phyloP scores from a whole-genome alignment of 2,888 invertebrate genomes.

The Mythimna impura region DNA sequence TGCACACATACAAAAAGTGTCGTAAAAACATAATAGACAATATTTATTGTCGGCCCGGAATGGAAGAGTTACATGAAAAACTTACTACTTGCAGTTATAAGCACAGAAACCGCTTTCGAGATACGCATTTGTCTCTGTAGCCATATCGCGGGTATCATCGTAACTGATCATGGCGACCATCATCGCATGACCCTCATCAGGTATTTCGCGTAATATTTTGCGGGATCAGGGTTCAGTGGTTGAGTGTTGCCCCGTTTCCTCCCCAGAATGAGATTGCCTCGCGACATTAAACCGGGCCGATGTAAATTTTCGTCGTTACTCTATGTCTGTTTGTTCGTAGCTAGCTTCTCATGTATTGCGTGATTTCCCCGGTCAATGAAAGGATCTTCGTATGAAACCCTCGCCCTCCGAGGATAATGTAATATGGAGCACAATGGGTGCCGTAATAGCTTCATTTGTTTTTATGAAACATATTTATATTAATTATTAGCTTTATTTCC shows the following conservation, averaged over 20 bases:
- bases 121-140: constrained; percentile 86
- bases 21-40: constrained; percentile 31
- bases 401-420: constrained; percentile 65
- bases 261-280: constrained; percentile 87
- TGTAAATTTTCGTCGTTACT: constrained; percentile 88
- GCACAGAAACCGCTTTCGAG: constrained; percentile 74
- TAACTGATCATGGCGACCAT: constrained; percentile 81
- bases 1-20: constrained; percentile 27
- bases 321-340: constrained; percentile 81
- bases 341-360: constrained; percentile 72
- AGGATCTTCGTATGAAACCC: constrained; percentile 69
- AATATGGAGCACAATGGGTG: constrained; percentile 67
- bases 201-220: constrained; percentile 62
- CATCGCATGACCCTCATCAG: constrained; percentile 69
- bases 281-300: constrained; percentile 88
- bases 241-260: constrained; percentile 80
- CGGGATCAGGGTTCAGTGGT: constrained; percentile 76
- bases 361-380: constrained; percentile 80
- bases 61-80: constrained; percentile 68
- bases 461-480: constrained; percentile 68
- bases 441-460: constrained; percentile 67
- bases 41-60: constrained; percentile 69
- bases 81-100: constrained; percentile 75
- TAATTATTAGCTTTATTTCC: constrained; percentile 63
- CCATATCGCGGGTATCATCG: constrained; percentile 84